Evolutionary conservation across 2,113 vertebrate genomes (phyloP).

Genomic region (Petrocephalus microphthalmus): DNA sequence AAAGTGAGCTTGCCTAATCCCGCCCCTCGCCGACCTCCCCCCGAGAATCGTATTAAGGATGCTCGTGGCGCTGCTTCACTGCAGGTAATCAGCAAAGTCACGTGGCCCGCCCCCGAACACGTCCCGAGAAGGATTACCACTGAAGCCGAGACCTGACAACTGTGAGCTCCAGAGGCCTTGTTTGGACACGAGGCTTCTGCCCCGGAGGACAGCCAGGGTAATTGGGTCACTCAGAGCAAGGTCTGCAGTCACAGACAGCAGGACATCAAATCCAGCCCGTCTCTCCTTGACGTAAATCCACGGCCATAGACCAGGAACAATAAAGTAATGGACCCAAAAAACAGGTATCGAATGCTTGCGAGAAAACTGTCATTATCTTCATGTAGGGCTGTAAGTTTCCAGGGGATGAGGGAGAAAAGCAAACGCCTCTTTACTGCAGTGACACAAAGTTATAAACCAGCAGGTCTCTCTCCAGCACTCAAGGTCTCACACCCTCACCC

Average conservation of each 20-base stretch:
- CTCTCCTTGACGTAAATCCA: background rate
- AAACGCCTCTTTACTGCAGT: background rate
- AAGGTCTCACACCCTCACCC: background rate
- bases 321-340: background rate
- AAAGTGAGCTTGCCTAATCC: slow-evolving; percentile 29
- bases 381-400: background rate
- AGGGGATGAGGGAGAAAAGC: background rate
- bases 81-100: slow-evolving; percentile 15
- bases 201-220: background rate
- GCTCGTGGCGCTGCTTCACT: slow-evolving; percentile 28
- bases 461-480: background rate
- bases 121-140: slow-evolving; percentile 7
- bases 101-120: background rate
- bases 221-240: background rate
- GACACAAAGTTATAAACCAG: background rate
- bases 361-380: background rate
- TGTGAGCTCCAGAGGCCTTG: background rate
- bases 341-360: background rate
- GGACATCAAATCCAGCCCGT: background rate
- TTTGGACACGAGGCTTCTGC: too few relatives aligned
- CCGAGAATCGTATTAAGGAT: slow-evolving; percentile 26
- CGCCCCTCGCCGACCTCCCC: background rate
- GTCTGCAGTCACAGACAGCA: background rate
- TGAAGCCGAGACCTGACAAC: background rate
- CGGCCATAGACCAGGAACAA: background rate